Conservation (phyloP, 2,888 invertebrate genomes). For the Pristionchus entomophagus region DNA sequence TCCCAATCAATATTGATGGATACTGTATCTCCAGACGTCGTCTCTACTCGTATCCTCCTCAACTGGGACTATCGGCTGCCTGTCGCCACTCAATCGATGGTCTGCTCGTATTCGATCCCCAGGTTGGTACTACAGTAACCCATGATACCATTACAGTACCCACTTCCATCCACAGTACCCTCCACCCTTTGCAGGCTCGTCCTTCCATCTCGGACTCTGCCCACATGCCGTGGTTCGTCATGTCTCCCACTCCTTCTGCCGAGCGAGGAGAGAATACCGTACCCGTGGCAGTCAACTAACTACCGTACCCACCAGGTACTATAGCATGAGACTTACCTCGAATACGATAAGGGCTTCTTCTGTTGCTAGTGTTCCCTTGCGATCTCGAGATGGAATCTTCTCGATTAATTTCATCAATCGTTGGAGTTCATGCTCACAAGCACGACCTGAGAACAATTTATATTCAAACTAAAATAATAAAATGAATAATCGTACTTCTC, state of each 20-base stretch:
- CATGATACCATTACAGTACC: not conserved
- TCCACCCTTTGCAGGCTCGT: slow-evolving; percentile 43
- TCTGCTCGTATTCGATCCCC: slow-evolving; percentile 48
- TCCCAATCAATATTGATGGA: not conserved
- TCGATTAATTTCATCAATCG: slow-evolving; percentile 43
- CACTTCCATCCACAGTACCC: no score
- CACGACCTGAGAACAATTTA: slow-evolving; percentile 16
- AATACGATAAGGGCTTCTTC: slow-evolving; percentile 41
- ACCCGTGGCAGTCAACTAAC: not conserved
- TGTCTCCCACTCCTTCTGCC: not conserved
- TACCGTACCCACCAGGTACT: not conserved
- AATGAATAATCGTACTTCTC: not conserved
- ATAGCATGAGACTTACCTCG: slow-evolving; percentile 33
- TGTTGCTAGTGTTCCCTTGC: not conserved
- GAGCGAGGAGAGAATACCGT: not conserved
- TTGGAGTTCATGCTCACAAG: slow-evolving; percentile 46
- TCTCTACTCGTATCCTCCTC: slow-evolving; percentile 48
- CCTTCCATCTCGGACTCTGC: slow-evolving; percentile 17
- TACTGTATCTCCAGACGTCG: slow-evolving; percentile 46
- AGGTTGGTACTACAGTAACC: slow-evolving; percentile 36
- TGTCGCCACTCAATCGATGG: slow-evolving; percentile 48
- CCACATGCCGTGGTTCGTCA: slow-evolving; percentile 40
- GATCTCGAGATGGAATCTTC: slow-evolving; percentile 24
- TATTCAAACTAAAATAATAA: no score
- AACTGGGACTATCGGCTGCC: slow-evolving; percentile 43